Evolutionary conservation across 35 echinoderm and acorn worm species (phyloP).

Genomic region (Strongylocentrotus purpuratus): DNA sequence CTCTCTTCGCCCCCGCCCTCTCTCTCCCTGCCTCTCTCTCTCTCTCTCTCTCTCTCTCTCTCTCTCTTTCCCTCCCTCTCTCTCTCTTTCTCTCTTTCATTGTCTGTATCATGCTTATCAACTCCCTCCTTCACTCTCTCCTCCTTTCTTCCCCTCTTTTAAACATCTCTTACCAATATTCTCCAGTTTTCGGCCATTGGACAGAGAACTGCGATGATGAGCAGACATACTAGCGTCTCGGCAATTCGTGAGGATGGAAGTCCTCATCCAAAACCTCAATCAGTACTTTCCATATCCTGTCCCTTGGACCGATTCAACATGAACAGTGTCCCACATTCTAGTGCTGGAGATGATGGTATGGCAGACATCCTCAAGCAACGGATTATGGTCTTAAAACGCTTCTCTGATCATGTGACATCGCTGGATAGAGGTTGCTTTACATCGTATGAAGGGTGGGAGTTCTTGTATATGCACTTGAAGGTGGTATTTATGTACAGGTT

Average conservation of each 20-base stretch:
- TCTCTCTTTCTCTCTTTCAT: neutral
- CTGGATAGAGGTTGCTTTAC: neutral
- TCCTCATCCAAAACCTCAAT: neutral
- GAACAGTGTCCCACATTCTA: neutral
- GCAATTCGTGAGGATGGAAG: neutral
- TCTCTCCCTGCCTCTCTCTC: no score
- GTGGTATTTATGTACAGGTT: no score
- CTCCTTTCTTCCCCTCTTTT: neutral
- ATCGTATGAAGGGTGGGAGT: neutral
- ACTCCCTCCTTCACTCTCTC: no score
- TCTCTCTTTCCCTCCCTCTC: no score
- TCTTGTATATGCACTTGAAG: neutral
- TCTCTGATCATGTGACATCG: neutral
- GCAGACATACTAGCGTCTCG: conserved; percentile 78
- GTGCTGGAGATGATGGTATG: neutral
- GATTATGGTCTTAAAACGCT: neutral
- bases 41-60: neutral
- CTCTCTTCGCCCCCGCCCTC: no score
- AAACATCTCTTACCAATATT: conserved; percentile 28
- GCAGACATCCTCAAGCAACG: neutral
- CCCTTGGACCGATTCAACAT: neutral
- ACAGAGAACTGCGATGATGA: conserved; percentile 97
- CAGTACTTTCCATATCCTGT: neutral
- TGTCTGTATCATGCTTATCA: neutral
- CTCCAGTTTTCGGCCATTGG: conserved; percentile 95